Percentiles rank a stretch among this genome's conserved stretches.
Conservation (phyloP, 2,797 vertebrate species). For the Oophaga sylvatica region DNA sequence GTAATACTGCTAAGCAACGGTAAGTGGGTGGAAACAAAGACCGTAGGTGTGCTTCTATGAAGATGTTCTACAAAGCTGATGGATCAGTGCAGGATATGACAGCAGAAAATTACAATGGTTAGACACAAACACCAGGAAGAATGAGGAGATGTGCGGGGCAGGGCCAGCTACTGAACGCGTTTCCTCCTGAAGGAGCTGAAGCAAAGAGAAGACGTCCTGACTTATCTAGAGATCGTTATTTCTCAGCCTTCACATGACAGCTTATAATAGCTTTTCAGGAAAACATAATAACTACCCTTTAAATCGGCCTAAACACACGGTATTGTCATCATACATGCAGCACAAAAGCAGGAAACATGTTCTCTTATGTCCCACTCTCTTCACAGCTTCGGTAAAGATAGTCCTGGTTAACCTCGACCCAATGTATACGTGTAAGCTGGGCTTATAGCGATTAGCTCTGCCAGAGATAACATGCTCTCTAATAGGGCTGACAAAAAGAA, state of each 20-base stretch:
- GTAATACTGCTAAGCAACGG: background rate
- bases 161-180: background rate
- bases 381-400: too few species aligned
- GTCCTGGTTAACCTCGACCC: too few species aligned
- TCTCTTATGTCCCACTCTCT: too few species aligned
- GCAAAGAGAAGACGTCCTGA: background rate
- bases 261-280: background rate
- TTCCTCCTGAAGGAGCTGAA: background rate
- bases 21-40: background rate
- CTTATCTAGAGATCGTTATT: background rate
- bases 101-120: background rate
- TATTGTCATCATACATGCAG: too few species aligned
- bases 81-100: too few species aligned
- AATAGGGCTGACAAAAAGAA: too few species aligned
- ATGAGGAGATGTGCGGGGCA: background rate
- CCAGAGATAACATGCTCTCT: too few species aligned
- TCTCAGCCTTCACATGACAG: background rate
- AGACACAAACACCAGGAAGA: background rate
- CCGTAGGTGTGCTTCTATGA: background rate
- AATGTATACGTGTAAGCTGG: too few species aligned
- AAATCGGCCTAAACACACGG: background rate
- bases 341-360: too few species aligned
- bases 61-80: background rate
- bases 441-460: too few species aligned
- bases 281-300: background rate